Evolutionary conservation across 2,113 vertebrate species (phyloP).

Genomic region (Albula glossodonta): DNA sequence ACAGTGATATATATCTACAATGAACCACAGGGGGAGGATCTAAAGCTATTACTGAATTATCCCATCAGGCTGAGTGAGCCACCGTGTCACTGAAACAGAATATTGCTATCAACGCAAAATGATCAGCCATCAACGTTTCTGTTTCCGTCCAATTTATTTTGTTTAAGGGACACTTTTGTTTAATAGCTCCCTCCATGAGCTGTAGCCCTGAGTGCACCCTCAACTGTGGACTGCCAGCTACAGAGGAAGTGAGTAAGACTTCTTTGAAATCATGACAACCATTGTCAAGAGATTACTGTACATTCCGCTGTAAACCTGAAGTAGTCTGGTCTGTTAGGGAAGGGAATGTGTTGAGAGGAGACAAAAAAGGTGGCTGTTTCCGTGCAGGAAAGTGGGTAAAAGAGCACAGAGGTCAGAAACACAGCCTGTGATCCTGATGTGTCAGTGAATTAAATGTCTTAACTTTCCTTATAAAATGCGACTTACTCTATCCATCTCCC

Average conservation of each 20-base stretch:
- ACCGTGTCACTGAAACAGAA: neutral
- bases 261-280: neutral
- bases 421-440: neutral
- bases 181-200: neutral
- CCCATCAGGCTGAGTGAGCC: neutral
- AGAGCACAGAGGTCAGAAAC: neutral
- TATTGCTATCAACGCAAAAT: neutral
- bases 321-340: neutral
- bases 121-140: neutral
- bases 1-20: neutral
- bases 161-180: neutral
- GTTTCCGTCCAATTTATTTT: neutral
- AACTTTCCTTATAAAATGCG: neutral
- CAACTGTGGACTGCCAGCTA: neutral
- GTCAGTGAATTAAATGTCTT: neutral
- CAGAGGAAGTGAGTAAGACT: neutral
- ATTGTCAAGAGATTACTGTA: neutral
- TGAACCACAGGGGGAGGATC: slow-evolving; percentile 7
- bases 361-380: neutral
- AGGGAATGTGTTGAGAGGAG: neutral
- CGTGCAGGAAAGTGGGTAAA: neutral
- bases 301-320: neutral
- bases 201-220: neutral
- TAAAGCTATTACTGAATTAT: neutral
- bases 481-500: neutral